phyloP scores from a whole-genome alignment of 2,113 vertebrate genomes.

The Crotalus viridis region DNA sequence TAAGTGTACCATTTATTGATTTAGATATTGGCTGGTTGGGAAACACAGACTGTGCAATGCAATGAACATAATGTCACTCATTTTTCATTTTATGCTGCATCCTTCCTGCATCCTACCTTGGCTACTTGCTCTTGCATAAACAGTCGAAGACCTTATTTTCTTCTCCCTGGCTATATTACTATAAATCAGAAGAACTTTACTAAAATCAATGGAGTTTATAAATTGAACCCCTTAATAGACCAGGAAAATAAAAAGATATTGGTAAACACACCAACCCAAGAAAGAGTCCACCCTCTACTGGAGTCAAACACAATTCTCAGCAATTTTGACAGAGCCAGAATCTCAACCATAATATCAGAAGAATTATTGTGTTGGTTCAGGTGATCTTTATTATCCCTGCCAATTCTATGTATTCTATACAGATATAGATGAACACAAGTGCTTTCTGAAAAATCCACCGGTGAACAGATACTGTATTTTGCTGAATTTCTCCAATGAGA shows the following conservation, averaged over 20 bases:
- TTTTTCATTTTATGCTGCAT: background rate
- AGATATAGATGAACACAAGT: background rate
- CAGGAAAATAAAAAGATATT: conserved; percentile 18
- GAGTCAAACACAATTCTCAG: background rate
- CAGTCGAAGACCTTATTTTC: background rate
- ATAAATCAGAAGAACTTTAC: background rate
- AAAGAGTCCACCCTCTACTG: background rate
- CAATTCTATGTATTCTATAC: background rate
- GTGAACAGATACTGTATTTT: background rate
- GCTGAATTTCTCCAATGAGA: background rate
- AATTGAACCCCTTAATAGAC: background rate
- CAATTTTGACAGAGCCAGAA: background rate
- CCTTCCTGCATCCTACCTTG: background rate
- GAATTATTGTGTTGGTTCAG: background rate
- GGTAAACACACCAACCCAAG: background rate
- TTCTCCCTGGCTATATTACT: background rate
- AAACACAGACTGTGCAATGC: background rate
- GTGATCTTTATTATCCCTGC: background rate
- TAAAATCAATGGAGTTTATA: background rate
- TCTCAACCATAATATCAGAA: background rate
- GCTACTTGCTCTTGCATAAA: conserved; percentile 7
- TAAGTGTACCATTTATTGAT: conserved; percentile 5
- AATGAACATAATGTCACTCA: background rate
- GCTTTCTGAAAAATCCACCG: background rate
- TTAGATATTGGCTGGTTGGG: background rate